These are phyloP conservation scores for Eulemur coronatus DNA, from an alignment of 2,797 vertebrate genomes.

Conservation along the genomic window DNA sequence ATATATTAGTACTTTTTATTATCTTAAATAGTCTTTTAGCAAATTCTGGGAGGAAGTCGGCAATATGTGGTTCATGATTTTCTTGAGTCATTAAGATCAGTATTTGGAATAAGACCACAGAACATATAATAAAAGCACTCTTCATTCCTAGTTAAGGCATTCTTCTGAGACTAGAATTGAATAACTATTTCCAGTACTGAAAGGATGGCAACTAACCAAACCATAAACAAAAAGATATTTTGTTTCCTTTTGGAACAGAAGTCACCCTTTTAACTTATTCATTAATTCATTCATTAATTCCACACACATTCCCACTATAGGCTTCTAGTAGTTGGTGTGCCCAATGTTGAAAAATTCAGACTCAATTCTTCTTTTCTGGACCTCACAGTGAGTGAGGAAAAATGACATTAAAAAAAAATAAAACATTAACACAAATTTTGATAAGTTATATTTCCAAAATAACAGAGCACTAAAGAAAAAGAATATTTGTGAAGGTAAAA, in stretches of 20 bases:
- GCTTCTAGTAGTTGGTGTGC: not conserved
- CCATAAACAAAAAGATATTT: not conserved
- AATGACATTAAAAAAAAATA: not conserved
- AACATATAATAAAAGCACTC: not conserved
- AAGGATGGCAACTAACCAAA: not conserved
- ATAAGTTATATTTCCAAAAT: not conserved
- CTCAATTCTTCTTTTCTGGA: not conserved
- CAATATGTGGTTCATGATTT: not conserved
- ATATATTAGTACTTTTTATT: not conserved
- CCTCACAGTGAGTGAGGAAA: not conserved
- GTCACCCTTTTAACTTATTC: not conserved
- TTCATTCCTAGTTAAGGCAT: not conserved
- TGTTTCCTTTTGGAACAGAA: not conserved
- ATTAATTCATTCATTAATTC: not conserved
- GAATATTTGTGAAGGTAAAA: not conserved
- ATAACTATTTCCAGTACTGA: not conserved
- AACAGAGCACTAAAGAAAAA: not conserved
- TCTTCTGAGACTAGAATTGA: not conserved
- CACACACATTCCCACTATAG: not conserved
- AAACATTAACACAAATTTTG: not conserved
- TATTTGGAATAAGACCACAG: slow-evolving; percentile 1
- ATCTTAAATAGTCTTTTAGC: not conserved
- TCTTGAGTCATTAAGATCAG: not conserved
- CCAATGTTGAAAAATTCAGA: not conserved
- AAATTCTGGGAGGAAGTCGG: not conserved